Conservation (phyloP, 2,797 vertebrate genomes). For the Buceros bicornis region DNA sequence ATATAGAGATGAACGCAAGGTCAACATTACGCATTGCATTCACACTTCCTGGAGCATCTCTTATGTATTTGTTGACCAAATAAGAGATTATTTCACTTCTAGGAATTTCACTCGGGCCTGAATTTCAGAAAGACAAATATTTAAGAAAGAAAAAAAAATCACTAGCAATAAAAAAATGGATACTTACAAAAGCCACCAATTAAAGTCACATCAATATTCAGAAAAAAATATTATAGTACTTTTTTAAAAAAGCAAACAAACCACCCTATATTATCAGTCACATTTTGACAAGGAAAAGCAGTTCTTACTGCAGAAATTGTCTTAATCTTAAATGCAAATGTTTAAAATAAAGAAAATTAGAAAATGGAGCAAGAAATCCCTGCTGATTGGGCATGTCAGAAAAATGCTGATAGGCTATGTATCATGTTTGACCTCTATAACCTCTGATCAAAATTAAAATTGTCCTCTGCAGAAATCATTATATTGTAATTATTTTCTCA, state of each 20-base stretch:
- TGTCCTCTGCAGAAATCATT: constrained; percentile 53
- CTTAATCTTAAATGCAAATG: not conserved
- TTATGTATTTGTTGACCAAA: not conserved
- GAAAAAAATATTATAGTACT: not conserved
- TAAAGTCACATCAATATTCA: not conserved
- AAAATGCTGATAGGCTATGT: constrained; percentile 6
- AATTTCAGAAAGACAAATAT: not conserved
- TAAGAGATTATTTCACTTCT: not conserved
- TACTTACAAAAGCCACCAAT: not conserved
- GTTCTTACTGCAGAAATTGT: not conserved
- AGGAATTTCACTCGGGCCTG: not conserved
- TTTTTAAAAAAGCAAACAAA: not conserved
- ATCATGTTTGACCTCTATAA: constrained; percentile 41
- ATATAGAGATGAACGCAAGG: not conserved
- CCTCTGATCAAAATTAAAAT: constrained; percentile 61
- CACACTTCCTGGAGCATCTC: not conserved
- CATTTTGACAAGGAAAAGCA: not conserved
- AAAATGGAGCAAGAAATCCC: not conserved
- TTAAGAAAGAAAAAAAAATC: not conserved
- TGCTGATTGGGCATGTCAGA: not conserved
- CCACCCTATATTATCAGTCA: not conserved
- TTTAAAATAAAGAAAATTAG: not conserved
- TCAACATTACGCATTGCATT: not conserved
- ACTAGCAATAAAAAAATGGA: not conserved
- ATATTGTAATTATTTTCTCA: constrained; percentile 64